Percentiles rank a stretch among this genome's conserved stretches.
Conservation (phyloP, 2,888 invertebrate genomes). For the Ochropleura leucogaster region DNA sequence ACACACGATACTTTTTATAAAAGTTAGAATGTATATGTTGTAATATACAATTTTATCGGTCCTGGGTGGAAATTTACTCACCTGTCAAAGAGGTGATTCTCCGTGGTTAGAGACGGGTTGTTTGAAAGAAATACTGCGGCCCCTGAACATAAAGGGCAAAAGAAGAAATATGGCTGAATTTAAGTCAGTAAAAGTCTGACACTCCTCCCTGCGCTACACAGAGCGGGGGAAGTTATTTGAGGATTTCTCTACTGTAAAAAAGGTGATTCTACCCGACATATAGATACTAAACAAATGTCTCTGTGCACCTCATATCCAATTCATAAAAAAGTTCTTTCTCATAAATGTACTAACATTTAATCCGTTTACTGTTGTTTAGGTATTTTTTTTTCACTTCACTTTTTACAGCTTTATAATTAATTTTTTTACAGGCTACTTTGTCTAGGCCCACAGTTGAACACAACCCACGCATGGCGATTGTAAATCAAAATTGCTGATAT, state of each 20-base stretch:
- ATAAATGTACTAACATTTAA: neutral
- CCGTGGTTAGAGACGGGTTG: too few species aligned
- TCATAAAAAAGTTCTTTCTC: neutral
- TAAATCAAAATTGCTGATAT: neutral
- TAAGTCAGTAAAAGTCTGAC: too few species aligned
- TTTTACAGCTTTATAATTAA: neutral
- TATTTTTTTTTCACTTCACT: too few species aligned
- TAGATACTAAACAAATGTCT: neutral
- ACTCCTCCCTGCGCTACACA: too few species aligned
- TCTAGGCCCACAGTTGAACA: neutral
- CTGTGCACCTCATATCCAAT: neutral
- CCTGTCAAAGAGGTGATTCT: neutral
- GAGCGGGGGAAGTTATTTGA: too few species aligned
- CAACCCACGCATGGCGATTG: neutral
- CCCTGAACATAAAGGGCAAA: too few species aligned
- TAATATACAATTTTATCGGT: neutral
- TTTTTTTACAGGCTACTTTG: neutral
- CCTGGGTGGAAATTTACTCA: neutral
- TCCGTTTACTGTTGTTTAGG: neutral
- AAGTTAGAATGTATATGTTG: neutral
- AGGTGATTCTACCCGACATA: too few species aligned
- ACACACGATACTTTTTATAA: neutral
- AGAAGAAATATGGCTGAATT: too few species aligned
- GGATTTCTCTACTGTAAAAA: too few species aligned
- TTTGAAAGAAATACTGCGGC: too few species aligned